phyloP scores from a whole-genome alignment of 2,888 invertebrate genomes.

The Ennomos erosarius region DNA sequence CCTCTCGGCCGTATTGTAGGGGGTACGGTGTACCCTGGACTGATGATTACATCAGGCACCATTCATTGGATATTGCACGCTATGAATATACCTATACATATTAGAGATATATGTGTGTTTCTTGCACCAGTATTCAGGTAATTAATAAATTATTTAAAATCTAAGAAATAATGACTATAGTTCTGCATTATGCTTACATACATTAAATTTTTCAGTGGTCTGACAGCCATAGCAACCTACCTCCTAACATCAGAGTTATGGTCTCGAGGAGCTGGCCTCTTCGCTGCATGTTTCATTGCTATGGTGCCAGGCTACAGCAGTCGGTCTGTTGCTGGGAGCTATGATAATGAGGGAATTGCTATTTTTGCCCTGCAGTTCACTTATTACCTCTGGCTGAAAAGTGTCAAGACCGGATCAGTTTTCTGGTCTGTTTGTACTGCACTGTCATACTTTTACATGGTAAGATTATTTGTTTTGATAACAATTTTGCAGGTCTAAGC shows the following conservation, averaged over 20 bases:
- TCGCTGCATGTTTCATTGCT: conserved; percentile 99
- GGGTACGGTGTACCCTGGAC: conserved; percentile 99
- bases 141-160: conserved; percentile 12
- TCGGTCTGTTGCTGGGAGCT: conserved; percentile 99
- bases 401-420: conserved; percentile 98
- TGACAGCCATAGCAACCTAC: conserved; percentile 99
- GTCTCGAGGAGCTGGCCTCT: conserved; percentile 98
- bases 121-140: conserved; percentile 98
- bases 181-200: conserved; percentile 18
- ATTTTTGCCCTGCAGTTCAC: conserved; percentile 99
- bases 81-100: conserved; percentile 98
- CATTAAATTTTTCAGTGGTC: conserved; percentile 89
- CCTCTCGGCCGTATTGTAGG: conserved; percentile 99
- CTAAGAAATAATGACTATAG: background rate
- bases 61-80: conserved; percentile 97
- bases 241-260: conserved; percentile 98
- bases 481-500: too few relatives aligned
- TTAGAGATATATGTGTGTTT: conserved; percentile 99
- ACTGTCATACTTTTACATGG: conserved; percentile 99
- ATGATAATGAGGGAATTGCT: conserved; percentile 99
- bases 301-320: conserved; percentile 99
- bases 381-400: conserved; percentile 98
- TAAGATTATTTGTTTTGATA: conserved; percentile 63
- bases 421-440: conserved; percentile 98
- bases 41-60: conserved; percentile 99